These are phyloP conservation scores for Smithornis capensis DNA, from an alignment of 2,113 vertebrate genomes.

Conservation along the genomic window DNA sequence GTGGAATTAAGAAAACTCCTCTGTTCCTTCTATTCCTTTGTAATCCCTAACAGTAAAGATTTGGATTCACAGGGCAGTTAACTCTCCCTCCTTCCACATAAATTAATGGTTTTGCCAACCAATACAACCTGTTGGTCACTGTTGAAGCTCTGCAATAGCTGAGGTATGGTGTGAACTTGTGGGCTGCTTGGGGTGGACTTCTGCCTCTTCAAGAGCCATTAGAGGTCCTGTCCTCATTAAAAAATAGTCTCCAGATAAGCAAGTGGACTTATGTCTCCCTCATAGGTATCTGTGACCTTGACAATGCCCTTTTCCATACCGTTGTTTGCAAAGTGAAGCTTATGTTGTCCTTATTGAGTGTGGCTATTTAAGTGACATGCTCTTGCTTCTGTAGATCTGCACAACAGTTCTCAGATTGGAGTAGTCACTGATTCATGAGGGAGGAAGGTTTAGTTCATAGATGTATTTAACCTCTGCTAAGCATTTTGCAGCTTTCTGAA, in stretches of 20 bases:
- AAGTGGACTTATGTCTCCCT: background rate
- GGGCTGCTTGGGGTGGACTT: background rate
- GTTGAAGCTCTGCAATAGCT: background rate
- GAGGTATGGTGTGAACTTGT: background rate
- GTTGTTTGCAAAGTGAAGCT: background rate
- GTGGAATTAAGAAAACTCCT: background rate
- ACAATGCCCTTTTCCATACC: background rate
- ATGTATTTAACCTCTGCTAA: background rate
- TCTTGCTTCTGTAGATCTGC: background rate
- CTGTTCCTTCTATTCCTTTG: background rate
- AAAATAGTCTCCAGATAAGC: background rate
- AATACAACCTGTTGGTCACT: background rate
- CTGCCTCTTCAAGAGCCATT: background rate
- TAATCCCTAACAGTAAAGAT: background rate
- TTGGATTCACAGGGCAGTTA: background rate
- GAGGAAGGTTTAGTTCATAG: background rate
- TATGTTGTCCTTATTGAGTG: background rate
- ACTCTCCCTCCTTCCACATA: background rate
- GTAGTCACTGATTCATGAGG: background rate
- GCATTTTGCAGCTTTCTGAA: background rate
- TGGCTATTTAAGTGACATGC: background rate
- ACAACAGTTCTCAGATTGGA: background rate
- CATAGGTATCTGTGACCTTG: background rate
- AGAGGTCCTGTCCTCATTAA: background rate
- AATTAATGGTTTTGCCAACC: background rate